phyloP scores from a whole-genome alignment of 2,888 invertebrate species.

The Halictus ligatus region DNA sequence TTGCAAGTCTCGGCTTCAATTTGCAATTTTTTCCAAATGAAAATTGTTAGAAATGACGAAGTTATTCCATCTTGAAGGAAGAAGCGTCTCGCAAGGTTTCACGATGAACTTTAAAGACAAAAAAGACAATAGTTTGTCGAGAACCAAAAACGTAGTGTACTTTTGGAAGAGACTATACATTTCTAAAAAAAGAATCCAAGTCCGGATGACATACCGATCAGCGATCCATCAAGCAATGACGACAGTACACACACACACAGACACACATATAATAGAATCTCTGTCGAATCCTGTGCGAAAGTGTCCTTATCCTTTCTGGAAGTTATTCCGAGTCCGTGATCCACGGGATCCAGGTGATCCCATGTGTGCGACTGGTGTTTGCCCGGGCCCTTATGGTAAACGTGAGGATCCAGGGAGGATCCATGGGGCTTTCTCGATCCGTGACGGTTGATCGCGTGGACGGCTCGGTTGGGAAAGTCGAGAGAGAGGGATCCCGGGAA shows the following conservation, averaged over 20 bases:
- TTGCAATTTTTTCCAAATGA: background rate
- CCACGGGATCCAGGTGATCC: slow-evolving; percentile 30
- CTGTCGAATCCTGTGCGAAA: slow-evolving; percentile 34
- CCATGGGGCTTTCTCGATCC: slow-evolving; percentile 20
- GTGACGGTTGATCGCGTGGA: slow-evolving; percentile 15
- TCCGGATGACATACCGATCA: background rate
- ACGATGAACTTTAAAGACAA: no score
- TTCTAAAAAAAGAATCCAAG: slow-evolving; percentile 6
- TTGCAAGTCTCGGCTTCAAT: background rate
- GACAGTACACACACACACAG: slow-evolving; percentile 19
- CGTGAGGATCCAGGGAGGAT: slow-evolving; percentile 20
- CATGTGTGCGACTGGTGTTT: slow-evolving; percentile 26
- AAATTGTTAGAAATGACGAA: background rate
- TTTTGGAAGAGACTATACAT: background rate
- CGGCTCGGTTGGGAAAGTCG: slow-evolving; percentile 22
- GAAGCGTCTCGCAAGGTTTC: no score
- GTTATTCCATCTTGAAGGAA: background rate
- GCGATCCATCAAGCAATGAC: slow-evolving; percentile 56
- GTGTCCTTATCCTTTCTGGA: slow-evolving; percentile 36
- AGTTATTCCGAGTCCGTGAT: slow-evolving; percentile 48
- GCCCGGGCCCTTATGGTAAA: slow-evolving; percentile 46
- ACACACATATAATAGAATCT: slow-evolving; percentile 42
- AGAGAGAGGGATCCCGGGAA: slow-evolving; percentile 21
- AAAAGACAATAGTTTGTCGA: background rate
- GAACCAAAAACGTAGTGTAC: background rate